These are phyloP conservation scores for Gari tellinella DNA, from an alignment of 2,888 invertebrate species.

Conservation along the genomic window DNA sequence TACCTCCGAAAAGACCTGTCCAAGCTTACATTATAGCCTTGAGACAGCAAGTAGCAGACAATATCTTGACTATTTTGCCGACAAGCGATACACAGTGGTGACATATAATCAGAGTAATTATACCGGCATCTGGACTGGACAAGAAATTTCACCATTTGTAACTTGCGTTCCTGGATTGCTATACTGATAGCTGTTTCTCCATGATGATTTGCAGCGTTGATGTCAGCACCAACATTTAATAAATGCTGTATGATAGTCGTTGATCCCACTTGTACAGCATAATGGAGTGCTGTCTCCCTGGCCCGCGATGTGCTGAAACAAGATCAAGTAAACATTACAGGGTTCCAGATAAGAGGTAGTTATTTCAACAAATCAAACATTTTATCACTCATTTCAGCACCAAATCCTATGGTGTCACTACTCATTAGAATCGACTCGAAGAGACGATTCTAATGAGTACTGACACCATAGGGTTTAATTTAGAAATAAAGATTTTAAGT, in stretches of 20 bases:
- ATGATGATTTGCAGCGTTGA: slow-evolving; percentile 62
- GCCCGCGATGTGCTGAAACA: slow-evolving; percentile 57
- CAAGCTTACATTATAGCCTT: slow-evolving; percentile 62
- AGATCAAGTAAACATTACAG: no score
- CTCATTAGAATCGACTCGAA: no score
- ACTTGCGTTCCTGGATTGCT: slow-evolving; percentile 66
- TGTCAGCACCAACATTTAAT: slow-evolving; percentile 67
- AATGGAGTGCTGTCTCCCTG: slow-evolving; percentile 72
- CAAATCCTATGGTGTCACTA: no score
- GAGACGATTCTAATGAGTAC: no score
- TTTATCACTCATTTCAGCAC: no score
- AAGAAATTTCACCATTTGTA: slow-evolving; percentile 56
- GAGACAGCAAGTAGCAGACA: slow-evolving; percentile 65
- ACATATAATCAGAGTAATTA: slow-evolving; percentile 58
- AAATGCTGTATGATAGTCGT: slow-evolving; percentile 60
- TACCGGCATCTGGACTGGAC: slow-evolving; percentile 61
- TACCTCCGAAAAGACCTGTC: slow-evolving; percentile 56
- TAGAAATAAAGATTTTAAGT: no score
- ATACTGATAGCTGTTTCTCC: slow-evolving; percentile 71
- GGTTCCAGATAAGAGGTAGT: no score
- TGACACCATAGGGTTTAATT: no score
- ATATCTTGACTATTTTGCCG: slow-evolving; percentile 59
- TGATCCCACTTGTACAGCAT: slow-evolving; percentile 70
- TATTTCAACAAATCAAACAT: no score
- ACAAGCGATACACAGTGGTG: slow-evolving; percentile 66